A percentile compares a stretch with the other conserved stretches of the same genome.
Conservation (phyloP, 2,113 vertebrate genomes). For the Gallinago media region DNA sequence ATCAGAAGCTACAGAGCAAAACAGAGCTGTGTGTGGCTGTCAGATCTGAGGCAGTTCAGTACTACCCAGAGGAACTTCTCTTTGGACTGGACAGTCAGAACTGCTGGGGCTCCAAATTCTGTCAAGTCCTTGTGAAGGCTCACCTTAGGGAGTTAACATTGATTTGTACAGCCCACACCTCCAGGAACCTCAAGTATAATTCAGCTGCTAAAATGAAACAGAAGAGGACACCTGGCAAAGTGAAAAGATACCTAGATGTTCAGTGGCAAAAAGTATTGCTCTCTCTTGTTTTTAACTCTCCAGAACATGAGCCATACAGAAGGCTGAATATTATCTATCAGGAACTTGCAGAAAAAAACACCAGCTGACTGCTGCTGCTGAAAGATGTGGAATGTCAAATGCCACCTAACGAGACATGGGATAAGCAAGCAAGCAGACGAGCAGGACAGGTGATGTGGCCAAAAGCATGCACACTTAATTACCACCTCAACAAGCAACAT, state of each 20-base stretch:
- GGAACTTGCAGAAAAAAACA: neutral
- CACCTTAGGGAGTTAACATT: neutral
- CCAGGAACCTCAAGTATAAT: neutral
- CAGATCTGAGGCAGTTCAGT: neutral
- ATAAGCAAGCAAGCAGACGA: neutral
- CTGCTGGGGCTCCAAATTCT: neutral
- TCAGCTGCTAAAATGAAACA: neutral
- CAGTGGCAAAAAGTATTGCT: neutral
- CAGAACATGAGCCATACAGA: neutral
- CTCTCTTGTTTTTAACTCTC: neutral
- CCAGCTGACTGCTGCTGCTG: neutral
- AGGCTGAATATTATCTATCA: neutral
- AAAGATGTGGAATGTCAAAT: neutral
- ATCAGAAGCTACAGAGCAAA: neutral
- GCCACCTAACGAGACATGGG: neutral
- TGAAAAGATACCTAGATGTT: neutral
- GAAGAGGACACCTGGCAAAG: neutral
- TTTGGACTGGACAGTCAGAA: neutral
- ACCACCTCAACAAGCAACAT: neutral
- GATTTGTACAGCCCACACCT: neutral
- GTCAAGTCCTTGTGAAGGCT: neutral
- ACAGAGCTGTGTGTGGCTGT: neutral
- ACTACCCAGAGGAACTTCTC: neutral
- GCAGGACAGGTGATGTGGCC: conserved; percentile 40
- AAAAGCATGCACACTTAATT: neutral